Base-by-base conservation (phyloP, 2,888 invertebrate species). In the Ophioninae sp. region DNA sequence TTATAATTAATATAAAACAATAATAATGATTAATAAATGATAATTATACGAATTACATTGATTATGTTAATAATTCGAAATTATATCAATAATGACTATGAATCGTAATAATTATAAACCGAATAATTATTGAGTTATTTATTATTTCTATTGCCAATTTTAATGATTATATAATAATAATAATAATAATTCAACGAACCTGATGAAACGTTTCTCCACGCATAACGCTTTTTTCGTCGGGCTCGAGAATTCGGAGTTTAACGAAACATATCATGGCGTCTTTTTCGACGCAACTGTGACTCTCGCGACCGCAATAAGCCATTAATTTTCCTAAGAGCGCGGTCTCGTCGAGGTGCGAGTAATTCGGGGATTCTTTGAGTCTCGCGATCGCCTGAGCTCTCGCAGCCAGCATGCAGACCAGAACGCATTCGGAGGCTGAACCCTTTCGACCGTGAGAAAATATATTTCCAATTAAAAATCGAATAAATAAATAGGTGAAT, bases 201-300 rank as follows among this genome's bases (percentile, higher is more conserved):
- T 97, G 96, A 89, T 95, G 95, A 76, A 98, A 93, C 8, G 96
- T 97, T 83, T 96, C 95, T 1, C 98, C 98, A 82, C 97, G 94
- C 75, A 98, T 94, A 44, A 96, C 95, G 80, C 96, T 97, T 85
- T 96, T 95, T 83, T 96, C 96, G 90, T 98, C 98, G 0, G 98
- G 97, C 91, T 98, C 98, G 84, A 98, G 93, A 91, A 98, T 98
- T 73, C 98, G 94, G 80, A 98, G 93, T 92, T 98, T 98, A 10
- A 98, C 98, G 90, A 98, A 98, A 89, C 96, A 96, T 88, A 98
- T 98, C 98, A 98, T 98, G 2, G 98, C 98, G 3, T 97, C 97
- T 92, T 98, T 98, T 93, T 98, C 98, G 5, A 98, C 98, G 90
- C 97, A 97, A 50, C 98, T 98, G 92, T 98, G 98, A 39, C 98